These are phyloP conservation scores for Spilarctia lutea DNA, from an alignment of 2,888 invertebrate genomes.

Conservation along the genomic window DNA sequence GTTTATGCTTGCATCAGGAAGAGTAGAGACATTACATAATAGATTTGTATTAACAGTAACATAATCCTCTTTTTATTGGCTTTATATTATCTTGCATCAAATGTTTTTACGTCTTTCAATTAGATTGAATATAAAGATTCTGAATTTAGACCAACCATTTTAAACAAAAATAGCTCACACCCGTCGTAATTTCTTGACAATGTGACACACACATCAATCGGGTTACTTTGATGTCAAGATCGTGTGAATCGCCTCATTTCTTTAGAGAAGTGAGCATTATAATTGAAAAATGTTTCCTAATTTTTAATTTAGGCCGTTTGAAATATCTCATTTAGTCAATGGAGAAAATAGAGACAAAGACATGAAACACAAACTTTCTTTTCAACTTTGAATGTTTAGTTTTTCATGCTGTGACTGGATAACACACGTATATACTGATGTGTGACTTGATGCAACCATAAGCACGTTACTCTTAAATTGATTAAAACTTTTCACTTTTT, in stretches of 20 bases:
- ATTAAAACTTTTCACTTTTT: not conserved
- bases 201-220: slow-evolving; percentile 61
- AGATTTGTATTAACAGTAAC: not conserved
- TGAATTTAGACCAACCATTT: slow-evolving; percentile 13
- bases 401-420: not conserved
- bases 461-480: too few relatives aligned
- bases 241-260: slow-evolving; percentile 50
- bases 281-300: slow-evolving; percentile 41
- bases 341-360: not conserved
- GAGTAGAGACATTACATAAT: too few relatives aligned
- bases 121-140: slow-evolving; percentile 19
- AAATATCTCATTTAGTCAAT: not conserved
- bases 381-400: not conserved
- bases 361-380: not conserved
- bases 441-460: too few relatives aligned
- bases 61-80: slow-evolving; percentile 11
- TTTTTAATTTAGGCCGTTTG: slow-evolving; percentile 2
- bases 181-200: slow-evolving; percentile 55
- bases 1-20: too few relatives aligned
- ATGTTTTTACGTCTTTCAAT: slow-evolving; percentile 18
- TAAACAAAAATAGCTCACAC: slow-evolving; percentile 34
- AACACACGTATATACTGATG: not conserved
- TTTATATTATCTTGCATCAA: slow-evolving; percentile 11
- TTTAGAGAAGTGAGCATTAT: slow-evolving; percentile 34
- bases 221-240: slow-evolving; percentile 68